Percentiles rank a stretch among this genome's conserved stretches.
Conservation (phyloP, 2,797 vertebrate genomes). For the Danio tinwini region DNA sequence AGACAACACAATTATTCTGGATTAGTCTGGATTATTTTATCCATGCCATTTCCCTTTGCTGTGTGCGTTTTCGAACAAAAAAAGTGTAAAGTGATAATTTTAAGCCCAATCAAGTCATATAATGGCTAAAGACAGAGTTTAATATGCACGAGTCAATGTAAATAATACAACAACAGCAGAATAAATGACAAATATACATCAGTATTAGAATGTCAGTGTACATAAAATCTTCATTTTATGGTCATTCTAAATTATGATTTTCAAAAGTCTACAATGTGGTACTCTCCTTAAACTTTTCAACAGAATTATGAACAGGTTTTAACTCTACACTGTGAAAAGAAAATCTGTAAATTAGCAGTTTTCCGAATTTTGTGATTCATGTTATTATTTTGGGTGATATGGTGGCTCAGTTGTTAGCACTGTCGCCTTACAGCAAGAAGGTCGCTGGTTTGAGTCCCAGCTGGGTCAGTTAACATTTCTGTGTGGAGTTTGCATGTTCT, state of each 20-base stretch:
- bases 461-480: too few relatives aligned
- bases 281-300: neutral
- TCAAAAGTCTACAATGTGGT: neutral
- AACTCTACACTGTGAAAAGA: too few relatives aligned
- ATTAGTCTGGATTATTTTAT: too few relatives aligned
- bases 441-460: too few relatives aligned
- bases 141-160: neutral
- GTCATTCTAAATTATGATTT: neutral
- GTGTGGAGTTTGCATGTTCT: too few relatives aligned
- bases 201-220: neutral
- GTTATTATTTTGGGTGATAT: neutral
- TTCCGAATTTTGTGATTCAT: too few relatives aligned
- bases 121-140: neutral
- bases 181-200: neutral
- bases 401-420: too few relatives aligned
- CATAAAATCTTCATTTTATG: neutral
- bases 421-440: too few relatives aligned
- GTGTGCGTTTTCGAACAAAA: too few relatives aligned
- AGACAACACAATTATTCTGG: slow-evolving; percentile 21
- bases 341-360: too few relatives aligned
- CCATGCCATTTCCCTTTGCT: too few relatives aligned
- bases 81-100: neutral
- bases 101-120: neutral
- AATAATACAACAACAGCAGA: neutral
- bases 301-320: too few relatives aligned